phyloP scores from a whole-genome alignment of 2,797 vertebrate genomes.

The Callimico goeldii region DNA sequence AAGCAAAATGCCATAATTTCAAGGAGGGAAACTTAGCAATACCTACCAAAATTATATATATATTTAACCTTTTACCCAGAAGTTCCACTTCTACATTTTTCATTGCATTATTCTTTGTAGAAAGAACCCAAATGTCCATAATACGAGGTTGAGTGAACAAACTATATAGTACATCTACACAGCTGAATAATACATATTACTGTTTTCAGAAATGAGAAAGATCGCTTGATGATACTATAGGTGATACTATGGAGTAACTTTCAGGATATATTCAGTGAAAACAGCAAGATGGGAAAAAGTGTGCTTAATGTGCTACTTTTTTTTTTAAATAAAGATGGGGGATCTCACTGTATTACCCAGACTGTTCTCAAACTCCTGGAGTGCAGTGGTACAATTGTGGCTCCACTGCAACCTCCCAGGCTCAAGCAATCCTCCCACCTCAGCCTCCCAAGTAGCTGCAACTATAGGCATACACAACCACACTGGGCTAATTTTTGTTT shows the following conservation, averaged over 20 bases:
- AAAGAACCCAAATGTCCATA: constrained; percentile 25
- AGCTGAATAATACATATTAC: neutral
- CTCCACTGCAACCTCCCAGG: too few relatives aligned
- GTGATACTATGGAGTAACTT: neutral
- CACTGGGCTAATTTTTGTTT: too few relatives aligned
- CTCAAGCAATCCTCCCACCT: too few relatives aligned
- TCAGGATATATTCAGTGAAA: neutral
- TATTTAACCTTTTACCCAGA: neutral
- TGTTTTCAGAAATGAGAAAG: neutral
- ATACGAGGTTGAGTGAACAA: neutral
- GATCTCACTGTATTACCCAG: neutral
- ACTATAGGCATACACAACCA: too few relatives aligned
- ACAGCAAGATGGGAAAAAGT: neutral
- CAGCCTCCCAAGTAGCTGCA: too few relatives aligned
- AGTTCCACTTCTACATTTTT: neutral
- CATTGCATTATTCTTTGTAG: constrained; percentile 7
- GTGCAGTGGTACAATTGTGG: neutral
- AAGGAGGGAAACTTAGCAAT: neutral
- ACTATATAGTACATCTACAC: neutral
- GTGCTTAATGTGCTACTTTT: neutral
- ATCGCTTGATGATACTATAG: neutral
- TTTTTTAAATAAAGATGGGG: neutral
- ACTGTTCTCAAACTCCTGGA: neutral
- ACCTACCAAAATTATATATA: neutral
- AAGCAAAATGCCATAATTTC: neutral